Base-by-base conservation (phyloP, 2,888 invertebrate genomes). In the Leuctra nigra region DNA sequence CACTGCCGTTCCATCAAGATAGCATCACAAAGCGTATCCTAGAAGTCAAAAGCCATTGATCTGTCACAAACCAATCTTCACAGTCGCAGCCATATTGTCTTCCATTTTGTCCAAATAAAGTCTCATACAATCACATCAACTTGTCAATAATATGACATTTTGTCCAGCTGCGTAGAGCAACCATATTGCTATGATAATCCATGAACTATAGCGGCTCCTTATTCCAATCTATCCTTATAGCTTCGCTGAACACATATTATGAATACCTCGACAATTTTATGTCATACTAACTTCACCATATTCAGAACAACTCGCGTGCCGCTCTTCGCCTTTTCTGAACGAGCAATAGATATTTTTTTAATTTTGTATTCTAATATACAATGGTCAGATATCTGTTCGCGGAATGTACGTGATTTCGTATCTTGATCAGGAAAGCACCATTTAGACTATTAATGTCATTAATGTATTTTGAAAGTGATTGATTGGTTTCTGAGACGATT, bases 261-360 rank as follows among this genome's bases (percentile, higher is more conserved):
- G 48, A n/a, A 48, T 48, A 25, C 48, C 29, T 48, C n/a, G 29
- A 48, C 25, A 25, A 48, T 50, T 20, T 50, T 35, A 50, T 33
- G 35, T 20, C 50, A 50, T 23, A 18, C 35, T 50, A 18, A 29
- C 48, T n/a, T 48, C 25, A 33, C 50, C 50, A 14, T 50, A 35
- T 35, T 35, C 33, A 35, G 33, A 16, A 33, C 25, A 16, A 29
- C 48, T 16, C 18, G 23, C 29, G 50, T 18, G 50, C 50, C 50
- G 29, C 29, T n/a, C n/a, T n/a, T n/a, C n/a, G n/a, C n/a, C n/a
- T n/a, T n/a, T n/a, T n/a, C 36, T 13, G 41, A 41, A 4, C 41
- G 20, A 16, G 41, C 18, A 11, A 18, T 18, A 4, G 18, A 41
- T 14, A 14, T 18, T 41, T 41, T 41, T 41, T 41, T 41, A 41